A percentile compares a stretch with the other conserved stretches of the same genome.
Evolutionary conservation across 2,797 vertebrate species (phyloP).

Genomic region (Danio choprae): DNA sequence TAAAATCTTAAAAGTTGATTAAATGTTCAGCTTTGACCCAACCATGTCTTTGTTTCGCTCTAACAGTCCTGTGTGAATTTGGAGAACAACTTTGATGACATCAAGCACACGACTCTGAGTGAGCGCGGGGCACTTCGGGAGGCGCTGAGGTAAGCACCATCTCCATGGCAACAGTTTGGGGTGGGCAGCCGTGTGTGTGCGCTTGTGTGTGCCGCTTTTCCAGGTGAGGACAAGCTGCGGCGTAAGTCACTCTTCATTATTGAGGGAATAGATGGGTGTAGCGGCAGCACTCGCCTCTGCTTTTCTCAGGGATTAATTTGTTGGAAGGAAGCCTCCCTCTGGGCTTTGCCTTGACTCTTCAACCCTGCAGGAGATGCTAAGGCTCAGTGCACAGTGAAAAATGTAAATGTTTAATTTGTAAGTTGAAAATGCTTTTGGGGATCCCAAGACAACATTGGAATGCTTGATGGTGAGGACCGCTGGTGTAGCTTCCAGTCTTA

Average conservation of each 20-base stretch:
- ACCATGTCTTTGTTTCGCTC: slow-evolving; percentile 26
- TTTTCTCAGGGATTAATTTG: slow-evolving; percentile 91
- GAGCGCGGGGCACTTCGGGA: slow-evolving; percentile 55
- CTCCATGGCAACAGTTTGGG: slow-evolving; percentile 83
- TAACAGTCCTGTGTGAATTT: slow-evolving; percentile 47
- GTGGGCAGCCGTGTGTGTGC: slow-evolving; percentile 62
- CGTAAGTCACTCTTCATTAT: slow-evolving; percentile 87
- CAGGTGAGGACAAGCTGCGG: slow-evolving; percentile 21
- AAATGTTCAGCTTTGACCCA: not conserved
- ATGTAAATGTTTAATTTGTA: slow-evolving; percentile 91
- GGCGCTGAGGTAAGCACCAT: slow-evolving; percentile 75
- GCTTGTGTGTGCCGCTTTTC: not conserved
- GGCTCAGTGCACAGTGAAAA: slow-evolving; percentile 87
- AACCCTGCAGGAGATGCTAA: slow-evolving; percentile 75
- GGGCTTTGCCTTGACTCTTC: slow-evolving; percentile 85
- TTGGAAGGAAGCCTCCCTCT: slow-evolving; percentile 85
- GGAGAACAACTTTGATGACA: slow-evolving; percentile 64
- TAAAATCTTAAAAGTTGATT: not conserved
- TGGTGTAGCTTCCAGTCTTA: not conserved
- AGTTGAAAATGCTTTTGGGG: slow-evolving; percentile 85
- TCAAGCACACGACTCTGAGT: slow-evolving; percentile 60
- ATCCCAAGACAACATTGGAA: slow-evolving; percentile 69
- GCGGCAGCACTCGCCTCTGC: slow-evolving; percentile 82
- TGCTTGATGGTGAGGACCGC: slow-evolving; percentile 21
- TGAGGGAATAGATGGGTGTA: slow-evolving; percentile 67